Conservation (phyloP, 2,888 invertebrate genomes). For the Ligdia adustata region DNA sequence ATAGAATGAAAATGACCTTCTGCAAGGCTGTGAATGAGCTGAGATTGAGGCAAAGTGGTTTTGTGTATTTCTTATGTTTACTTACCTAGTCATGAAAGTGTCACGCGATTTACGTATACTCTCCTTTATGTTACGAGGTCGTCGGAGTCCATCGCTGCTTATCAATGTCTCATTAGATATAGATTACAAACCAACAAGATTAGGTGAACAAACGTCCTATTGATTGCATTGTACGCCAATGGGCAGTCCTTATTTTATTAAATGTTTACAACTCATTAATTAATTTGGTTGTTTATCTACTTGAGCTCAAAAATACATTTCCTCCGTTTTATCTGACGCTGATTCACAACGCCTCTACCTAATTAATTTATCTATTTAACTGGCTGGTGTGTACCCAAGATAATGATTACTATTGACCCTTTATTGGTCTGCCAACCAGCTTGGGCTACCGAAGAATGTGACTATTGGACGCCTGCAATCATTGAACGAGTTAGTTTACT, state of each 20-base stretch:
- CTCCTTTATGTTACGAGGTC: conserved; percentile 6
- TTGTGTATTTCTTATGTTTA: no score
- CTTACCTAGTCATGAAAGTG: conserved; percentile 33
- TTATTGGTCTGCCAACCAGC: conserved; percentile 57
- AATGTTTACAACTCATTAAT: no score
- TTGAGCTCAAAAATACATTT: no score
- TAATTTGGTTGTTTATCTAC: no score
- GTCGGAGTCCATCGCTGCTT: no score
- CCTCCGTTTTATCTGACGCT: no score
- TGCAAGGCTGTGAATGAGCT: conserved; percentile 36
- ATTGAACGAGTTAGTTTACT: conserved; percentile 48
- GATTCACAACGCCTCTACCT: conserved; percentile 25
- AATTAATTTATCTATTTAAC: conserved; percentile 26
- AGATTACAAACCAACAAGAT: no score
- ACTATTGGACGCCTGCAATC: conserved; percentile 43
- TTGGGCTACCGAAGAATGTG: conserved; percentile 56
- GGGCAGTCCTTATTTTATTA: no score
- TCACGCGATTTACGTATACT: conserved; percentile 32
- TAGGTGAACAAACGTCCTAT: no score
- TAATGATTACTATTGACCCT: conserved; percentile 56
- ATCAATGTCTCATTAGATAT: no score
- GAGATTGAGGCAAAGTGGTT: conserved; percentile 39
- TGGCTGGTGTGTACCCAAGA: conserved; percentile 12
- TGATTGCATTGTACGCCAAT: no score
- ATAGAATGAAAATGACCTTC: conserved; percentile 55